Conservation (phyloP, 1,140 invertebrate genomes). For the Vanessa tameamea region DNA sequence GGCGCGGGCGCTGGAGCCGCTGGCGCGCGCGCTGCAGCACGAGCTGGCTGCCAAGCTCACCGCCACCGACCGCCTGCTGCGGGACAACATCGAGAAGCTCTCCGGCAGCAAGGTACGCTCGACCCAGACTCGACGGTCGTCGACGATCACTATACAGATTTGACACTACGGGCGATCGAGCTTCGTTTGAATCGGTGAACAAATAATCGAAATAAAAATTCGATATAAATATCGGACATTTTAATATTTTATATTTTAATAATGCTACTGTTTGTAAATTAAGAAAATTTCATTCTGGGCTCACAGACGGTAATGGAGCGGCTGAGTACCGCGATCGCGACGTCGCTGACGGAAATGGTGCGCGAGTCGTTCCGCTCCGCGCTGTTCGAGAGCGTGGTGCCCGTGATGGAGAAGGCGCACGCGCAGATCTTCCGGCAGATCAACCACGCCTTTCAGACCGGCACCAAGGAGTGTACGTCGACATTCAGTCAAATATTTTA, state of each 20-base stretch:
- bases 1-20: slow-evolving; percentile 83
- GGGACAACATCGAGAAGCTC: slow-evolving; percentile 89
- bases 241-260: too few relatives aligned
- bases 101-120: slow-evolving; percentile 82
- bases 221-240: too few relatives aligned
- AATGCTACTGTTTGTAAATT: background rate
- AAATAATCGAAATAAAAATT: too few relatives aligned
- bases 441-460: slow-evolving; percentile 91
- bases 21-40: slow-evolving; percentile 85
- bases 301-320: slow-evolving; percentile 87
- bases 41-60: slow-evolving; percentile 86
- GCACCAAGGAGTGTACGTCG: slow-evolving; percentile 94
- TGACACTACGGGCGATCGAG: too few relatives aligned
- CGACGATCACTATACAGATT: too few relatives aligned
- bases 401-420: slow-evolving; percentile 91
- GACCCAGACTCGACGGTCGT: background rate
- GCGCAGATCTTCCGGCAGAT: slow-evolving; percentile 93
- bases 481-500: background rate
- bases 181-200: too few relatives aligned
- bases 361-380: slow-evolving; percentile 87
- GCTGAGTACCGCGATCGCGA: slow-evolving; percentile 85
- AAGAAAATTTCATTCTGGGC: background rate
- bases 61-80: slow-evolving; percentile 86
- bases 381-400: slow-evolving; percentile 87
- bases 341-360: slow-evolving; percentile 84